These are phyloP conservation scores for Megalops atlanticus DNA, from an alignment of 2,113 vertebrate genomes.

Conservation along the genomic window DNA sequence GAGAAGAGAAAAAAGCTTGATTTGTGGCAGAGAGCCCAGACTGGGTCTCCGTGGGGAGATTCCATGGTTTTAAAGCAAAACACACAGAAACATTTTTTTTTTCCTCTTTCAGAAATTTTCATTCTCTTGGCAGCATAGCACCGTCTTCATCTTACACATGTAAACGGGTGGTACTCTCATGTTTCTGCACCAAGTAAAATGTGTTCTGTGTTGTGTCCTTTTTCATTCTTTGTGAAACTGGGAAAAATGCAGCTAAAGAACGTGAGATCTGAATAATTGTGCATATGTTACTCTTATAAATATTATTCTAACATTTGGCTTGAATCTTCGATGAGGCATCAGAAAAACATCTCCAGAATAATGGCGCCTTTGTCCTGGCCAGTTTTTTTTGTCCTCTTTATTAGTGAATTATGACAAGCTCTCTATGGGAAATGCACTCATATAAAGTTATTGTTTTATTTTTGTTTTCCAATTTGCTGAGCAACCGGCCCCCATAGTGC, in stretches of 20 bases:
- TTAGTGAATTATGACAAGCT: conserved; percentile 25
- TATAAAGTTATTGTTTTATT: conserved; percentile 45
- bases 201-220: neutral
- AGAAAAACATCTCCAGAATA: conserved; percentile 38
- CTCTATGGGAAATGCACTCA: conserved; percentile 32
- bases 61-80: conserved; percentile 46
- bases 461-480: conserved; percentile 47
- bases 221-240: conserved; percentile 15
- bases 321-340: conserved; percentile 34
- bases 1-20: conserved; percentile 34
- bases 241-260: neutral
- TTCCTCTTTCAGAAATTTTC: conserved; percentile 29
- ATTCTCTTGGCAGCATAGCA: conserved; percentile 30
- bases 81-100: conserved; percentile 14
- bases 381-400: conserved; percentile 25
- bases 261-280: neutral
- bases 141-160: conserved; percentile 27
- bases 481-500: conserved; percentile 41
- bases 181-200: neutral
- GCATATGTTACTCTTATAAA: conserved; percentile 35
- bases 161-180: neutral
- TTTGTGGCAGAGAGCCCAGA: conserved; percentile 44
- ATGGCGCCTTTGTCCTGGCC: conserved; percentile 43
- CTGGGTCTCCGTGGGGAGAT: conserved; percentile 46
- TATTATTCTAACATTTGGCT: conserved; percentile 55